A percentile compares a stretch with the other conserved stretches of the same genome.
These are phyloP conservation scores for Astur gentilis DNA, from an alignment of 2,113 vertebrate species.

Conservation along the genomic window DNA sequence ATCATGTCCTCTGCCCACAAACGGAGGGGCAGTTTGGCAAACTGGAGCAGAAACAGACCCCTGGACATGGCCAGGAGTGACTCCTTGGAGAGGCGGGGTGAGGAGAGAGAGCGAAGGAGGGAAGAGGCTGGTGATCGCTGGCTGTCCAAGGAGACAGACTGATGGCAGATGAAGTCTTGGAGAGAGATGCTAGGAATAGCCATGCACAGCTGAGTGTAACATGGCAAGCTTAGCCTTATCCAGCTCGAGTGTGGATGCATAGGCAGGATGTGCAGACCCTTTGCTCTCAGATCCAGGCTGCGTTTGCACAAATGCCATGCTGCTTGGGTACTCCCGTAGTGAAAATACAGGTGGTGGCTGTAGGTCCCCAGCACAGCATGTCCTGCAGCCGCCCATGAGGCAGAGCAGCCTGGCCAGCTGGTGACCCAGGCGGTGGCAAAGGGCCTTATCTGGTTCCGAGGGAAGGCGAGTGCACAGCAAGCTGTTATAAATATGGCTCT, in stretches of 20 bases:
- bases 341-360: background rate
- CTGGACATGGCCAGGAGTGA: background rate
- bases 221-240: background rate
- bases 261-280: background rate
- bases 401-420: background rate
- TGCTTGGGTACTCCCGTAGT: background rate
- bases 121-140: background rate
- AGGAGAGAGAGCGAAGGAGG: background rate
- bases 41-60: background rate
- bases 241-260: background rate
- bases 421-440: background rate
- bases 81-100: background rate
- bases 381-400: accelerated
- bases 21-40: background rate
- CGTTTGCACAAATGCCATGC: background rate
- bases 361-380: background rate
- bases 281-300: background rate
- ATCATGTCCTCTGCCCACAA: background rate
- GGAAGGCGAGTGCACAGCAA: background rate
- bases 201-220: background rate
- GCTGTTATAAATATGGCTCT: background rate
- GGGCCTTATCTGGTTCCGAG: accelerated
- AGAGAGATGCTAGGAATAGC: background rate
- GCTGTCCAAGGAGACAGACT: background rate
- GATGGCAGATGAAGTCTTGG: background rate